These are phyloP conservation scores for Sisor rabdophorus DNA, from an alignment of 2,113 vertebrate genomes.

Conservation along the genomic window DNA sequence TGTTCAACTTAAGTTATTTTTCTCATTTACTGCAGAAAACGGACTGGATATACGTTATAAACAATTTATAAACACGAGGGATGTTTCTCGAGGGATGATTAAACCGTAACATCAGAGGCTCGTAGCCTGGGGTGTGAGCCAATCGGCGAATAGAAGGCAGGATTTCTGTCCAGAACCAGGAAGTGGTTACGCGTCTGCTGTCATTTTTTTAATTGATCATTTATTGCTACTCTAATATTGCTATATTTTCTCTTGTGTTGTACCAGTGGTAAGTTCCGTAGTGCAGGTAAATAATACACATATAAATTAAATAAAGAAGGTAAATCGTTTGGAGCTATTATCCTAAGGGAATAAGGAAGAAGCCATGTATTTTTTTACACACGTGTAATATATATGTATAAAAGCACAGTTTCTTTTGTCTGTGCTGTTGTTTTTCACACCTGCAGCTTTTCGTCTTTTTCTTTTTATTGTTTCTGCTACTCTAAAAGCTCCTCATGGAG, in stretches of 20 bases:
- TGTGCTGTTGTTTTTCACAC: not conserved
- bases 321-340: not conserved
- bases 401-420: no score
- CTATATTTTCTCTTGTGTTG: no score
- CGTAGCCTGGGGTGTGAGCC: not conserved
- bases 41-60: not conserved
- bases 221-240: not conserved
- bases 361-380: no score
- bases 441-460: no score
- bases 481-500: slow-evolving; percentile 54
- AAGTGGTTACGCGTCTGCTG: not conserved
- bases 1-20: no score
- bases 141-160: not conserved
- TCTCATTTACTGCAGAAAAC: not conserved
- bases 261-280: not conserved
- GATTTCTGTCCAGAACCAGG: not conserved
- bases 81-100: not conserved
- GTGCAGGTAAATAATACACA: not conserved
- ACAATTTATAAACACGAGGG: not conserved
- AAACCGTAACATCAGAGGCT: not conserved
- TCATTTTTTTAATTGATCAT: not conserved
- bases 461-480: not conserved
- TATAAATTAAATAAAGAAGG: not conserved
- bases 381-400: not conserved
- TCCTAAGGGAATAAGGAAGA: not conserved